These are phyloP conservation scores for Chloropsis hardwickii DNA, from an alignment of 2,113 vertebrate genomes.

Conservation along the genomic window DNA sequence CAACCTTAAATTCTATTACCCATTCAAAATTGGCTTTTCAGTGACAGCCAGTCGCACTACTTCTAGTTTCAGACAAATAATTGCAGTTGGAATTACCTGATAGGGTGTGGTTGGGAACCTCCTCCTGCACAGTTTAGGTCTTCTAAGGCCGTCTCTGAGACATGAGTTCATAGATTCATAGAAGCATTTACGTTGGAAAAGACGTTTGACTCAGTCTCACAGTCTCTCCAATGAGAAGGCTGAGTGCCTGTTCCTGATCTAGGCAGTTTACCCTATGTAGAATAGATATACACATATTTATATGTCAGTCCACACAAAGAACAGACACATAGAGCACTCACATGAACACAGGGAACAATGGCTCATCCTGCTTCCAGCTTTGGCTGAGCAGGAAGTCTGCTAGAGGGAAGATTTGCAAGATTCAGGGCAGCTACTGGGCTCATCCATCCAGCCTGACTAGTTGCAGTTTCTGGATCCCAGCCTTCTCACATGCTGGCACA, in stretches of 20 bases:
- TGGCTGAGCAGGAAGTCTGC: background rate
- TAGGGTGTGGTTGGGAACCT: background rate
- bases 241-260: rapidly evolving
- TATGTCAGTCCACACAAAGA: background rate
- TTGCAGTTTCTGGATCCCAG: background rate
- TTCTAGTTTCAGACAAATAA: background rate
- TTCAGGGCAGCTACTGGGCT: background rate
- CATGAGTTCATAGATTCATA: background rate
- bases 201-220: background rate
- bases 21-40: background rate
- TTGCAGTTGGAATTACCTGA: background rate
- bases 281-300: background rate
- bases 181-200: background rate
- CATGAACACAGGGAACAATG: background rate
- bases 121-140: rapidly evolving
- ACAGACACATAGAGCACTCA: background rate
- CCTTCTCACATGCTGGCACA: background rate
- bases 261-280: background rate
- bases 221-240: background rate
- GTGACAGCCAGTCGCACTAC: background rate
- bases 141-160: background rate
- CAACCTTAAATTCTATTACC: background rate
- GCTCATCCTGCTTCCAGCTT: background rate
- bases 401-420: background rate
- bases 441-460: background rate